A percentile compares a stretch with the other conserved stretches of the same genome.
Evolutionary conservation across 1,140 invertebrate genomes (phyloP).

Genomic region (Aphaenogaster rudis): DNA sequence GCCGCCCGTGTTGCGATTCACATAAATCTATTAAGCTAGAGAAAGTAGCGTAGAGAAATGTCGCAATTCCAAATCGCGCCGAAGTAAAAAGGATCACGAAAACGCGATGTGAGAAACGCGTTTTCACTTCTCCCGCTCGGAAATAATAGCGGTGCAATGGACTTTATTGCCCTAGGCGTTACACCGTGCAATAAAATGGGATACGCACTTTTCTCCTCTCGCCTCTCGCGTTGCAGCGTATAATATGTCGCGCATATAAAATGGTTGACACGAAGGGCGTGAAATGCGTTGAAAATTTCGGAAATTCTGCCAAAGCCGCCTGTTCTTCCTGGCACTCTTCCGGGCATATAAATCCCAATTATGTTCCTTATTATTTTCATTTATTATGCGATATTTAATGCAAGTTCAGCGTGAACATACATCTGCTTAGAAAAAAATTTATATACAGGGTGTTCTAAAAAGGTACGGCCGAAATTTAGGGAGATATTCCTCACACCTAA

Average conservation of each 20-base stretch:
- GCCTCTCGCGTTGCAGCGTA: not conserved
- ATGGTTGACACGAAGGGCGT: constrained; percentile 29
- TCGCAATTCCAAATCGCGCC: constrained; percentile 32
- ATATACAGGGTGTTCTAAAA: too few species aligned
- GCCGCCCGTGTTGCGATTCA: constrained; percentile 1
- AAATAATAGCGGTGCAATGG: constrained; percentile 50
- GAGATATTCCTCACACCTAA: too few species aligned
- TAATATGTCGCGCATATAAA: constrained; percentile 51
- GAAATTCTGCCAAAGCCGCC: constrained; percentile 31
- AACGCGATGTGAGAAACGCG: constrained; percentile 27
- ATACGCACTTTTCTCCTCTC: constrained; percentile 35
- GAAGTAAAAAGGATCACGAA: constrained; percentile 47
- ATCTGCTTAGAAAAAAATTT: not conserved
- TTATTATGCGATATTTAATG: not conserved
- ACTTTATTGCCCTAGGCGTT: constrained; percentile 50
- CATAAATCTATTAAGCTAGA: constrained; percentile 42
- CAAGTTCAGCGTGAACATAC: not conserved
- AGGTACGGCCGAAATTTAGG: too few species aligned
- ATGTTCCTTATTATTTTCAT: not conserved
- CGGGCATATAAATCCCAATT: constrained; percentile 12
- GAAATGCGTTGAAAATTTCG: constrained; percentile 29
- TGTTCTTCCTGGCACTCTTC: not conserved
- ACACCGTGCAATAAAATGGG: constrained; percentile 48
- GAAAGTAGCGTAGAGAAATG: constrained; percentile 35
- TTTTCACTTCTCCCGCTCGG: constrained; percentile 40